Evolutionary conservation across 2,888 invertebrate genomes (phyloP), one percentile per base, ranked within the genome.

Genomic region (Dasypogon diadema): DNA sequence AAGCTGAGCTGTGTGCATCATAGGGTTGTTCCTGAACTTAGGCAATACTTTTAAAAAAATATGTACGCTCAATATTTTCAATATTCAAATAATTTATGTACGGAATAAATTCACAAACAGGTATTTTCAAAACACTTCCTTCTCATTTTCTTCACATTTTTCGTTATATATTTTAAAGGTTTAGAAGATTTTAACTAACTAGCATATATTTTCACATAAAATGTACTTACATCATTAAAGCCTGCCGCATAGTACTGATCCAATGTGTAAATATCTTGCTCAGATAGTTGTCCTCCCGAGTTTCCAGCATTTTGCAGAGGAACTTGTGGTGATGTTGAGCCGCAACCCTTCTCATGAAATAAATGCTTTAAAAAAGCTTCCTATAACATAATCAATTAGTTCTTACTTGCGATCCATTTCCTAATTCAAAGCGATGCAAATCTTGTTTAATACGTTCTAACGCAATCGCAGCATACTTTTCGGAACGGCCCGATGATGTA

Each of bases 401-500:
- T 12, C 81, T 82, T 74, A 85, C 85, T 82, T 85, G 85, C 82
- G 82, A 83, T 82, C 84, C 85, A 84, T 84, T 84, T 82, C 85
- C 85, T 83, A 85, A 82, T 85, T 85, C 83, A 80, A 83, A 85
- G 79, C 86, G 83, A 70, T 83, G 85, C 79, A 86, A 82, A 83
- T 86, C 86, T 82, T 86, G 85, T 82, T 86, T 85, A 77, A 86
- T 86, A 80, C 83, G 83, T 83, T 85, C 85, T 80, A 87, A 85
- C 80, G 86, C 86, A 81, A 86, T 84, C 79, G 84, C 84, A 81
- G 85, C 85, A 81, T 86, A 87, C 82, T 85, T 85, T 84, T 85
- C 85, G 84, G 85, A 83, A 82, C 85, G 85, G 83, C 86, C 85
- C 76, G 76, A 72, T 76, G 78, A 75, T 68, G 78, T 75, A 74